Percentiles rank a stretch among this genome's conserved stretches.
These are phyloP conservation scores for Orius laevigatus DNA, from an alignment of 1,140 invertebrate species.

Conservation along the genomic window DNA sequence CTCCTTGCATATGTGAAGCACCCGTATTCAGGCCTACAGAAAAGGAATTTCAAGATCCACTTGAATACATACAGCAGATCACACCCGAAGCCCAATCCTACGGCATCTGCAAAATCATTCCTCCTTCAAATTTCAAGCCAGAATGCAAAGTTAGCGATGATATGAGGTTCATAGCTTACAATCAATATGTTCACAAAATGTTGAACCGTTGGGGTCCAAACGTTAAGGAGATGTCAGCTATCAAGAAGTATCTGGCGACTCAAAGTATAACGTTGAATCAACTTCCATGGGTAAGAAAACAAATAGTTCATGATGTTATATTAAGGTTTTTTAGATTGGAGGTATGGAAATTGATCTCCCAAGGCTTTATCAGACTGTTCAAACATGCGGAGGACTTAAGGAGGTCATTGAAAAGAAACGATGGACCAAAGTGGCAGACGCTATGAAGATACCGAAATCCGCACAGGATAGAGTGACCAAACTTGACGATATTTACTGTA, in stretches of 20 bases:
- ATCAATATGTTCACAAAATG: constrained; percentile 85
- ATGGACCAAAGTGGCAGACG: constrained; percentile 77
- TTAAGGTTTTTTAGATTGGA: constrained; percentile 15
- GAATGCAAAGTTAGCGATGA: constrained; percentile 73
- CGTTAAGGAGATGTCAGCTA: constrained; percentile 69
- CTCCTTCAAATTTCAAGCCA: constrained; percentile 73
- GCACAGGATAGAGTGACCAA: constrained; percentile 70
- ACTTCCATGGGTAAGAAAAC: constrained; percentile 46
- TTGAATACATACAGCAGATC: constrained; percentile 78
- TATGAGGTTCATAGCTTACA: constrained; percentile 75
- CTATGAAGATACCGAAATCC: constrained; percentile 68
- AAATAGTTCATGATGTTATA: not conserved
- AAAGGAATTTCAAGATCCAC: constrained; percentile 77
- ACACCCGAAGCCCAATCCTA: constrained; percentile 58
- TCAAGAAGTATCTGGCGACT: constrained; percentile 63
- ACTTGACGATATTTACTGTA: constrained; percentile 82
- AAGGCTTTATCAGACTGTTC: constrained; percentile 68
- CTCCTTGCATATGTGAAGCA: constrained; percentile 53
- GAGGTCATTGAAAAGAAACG: constrained; percentile 81
- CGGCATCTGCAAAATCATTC: constrained; percentile 77
- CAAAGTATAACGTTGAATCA: constrained; percentile 59
- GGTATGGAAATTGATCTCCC: constrained; percentile 53
- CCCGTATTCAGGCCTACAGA: constrained; percentile 67
- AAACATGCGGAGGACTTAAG: constrained; percentile 69
- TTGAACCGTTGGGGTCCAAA: constrained; percentile 78